These are phyloP conservation scores for Chitala chitala DNA, from an alignment of 2,113 vertebrate species.

Conservation along the genomic window DNA sequence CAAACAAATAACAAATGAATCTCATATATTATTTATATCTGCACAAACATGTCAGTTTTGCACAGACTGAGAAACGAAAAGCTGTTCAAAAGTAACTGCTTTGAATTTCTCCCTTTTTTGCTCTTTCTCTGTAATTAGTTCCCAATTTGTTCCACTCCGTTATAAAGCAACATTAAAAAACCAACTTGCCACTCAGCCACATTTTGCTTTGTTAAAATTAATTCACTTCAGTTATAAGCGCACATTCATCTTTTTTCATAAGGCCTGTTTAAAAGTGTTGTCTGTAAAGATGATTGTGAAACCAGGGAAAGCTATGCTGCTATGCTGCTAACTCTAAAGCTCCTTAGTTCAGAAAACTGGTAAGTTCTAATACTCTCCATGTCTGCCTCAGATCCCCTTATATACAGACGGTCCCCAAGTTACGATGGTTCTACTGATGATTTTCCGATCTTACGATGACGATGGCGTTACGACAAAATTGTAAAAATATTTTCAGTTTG, in stretches of 20 bases:
- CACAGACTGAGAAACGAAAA: neutral
- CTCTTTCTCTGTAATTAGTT: neutral
- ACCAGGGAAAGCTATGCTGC: too few species aligned
- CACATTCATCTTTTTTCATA: neutral
- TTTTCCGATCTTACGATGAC: too few species aligned
- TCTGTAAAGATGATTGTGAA: too few species aligned
- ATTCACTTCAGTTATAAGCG: neutral
- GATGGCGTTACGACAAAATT: too few species aligned
- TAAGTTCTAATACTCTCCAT: too few species aligned
- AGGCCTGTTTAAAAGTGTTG: neutral
- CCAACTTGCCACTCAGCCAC: neutral
- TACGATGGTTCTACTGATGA: too few species aligned
- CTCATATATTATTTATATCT: neutral
- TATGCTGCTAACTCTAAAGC: too few species aligned
- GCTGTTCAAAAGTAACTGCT: neutral
- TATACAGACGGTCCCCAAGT: too few species aligned
- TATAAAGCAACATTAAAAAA: neutral
- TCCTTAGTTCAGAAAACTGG: too few species aligned
- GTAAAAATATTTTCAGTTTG: too few species aligned
- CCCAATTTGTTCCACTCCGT: neutral
- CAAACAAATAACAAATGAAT: neutral
- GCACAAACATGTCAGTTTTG: neutral
- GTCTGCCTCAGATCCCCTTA: too few species aligned
- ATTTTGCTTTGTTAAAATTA: slow-evolving; percentile 7
- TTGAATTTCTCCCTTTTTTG: neutral